These are phyloP conservation scores for Agriopis leucophaearia DNA, from an alignment of 2,888 invertebrate species.

Conservation along the genomic window DNA sequence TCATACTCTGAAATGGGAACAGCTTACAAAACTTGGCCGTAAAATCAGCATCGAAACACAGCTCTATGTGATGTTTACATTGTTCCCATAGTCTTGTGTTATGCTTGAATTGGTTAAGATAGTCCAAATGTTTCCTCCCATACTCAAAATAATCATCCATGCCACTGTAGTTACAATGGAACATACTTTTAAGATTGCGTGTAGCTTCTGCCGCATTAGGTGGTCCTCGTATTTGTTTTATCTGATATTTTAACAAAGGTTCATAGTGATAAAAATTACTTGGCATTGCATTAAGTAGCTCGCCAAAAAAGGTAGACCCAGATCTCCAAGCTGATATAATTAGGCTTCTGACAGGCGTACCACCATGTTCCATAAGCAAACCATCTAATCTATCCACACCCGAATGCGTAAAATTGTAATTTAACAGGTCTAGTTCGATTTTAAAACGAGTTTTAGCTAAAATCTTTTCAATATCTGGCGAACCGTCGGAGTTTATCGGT, in stretches of 20 bases:
- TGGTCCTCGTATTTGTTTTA: constrained; percentile 92
- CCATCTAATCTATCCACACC: constrained; percentile 87
- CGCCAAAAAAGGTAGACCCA: constrained; percentile 96
- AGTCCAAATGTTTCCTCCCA: constrained; percentile 90
- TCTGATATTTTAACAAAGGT: constrained; percentile 93
- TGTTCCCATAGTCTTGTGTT: constrained; percentile 94
- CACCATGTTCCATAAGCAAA: constrained; percentile 89
- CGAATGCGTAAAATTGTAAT: constrained; percentile 71
- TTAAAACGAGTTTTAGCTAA: constrained; percentile 70
- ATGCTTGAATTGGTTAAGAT: constrained; percentile 90
- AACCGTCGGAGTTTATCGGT: constrained; percentile 71
- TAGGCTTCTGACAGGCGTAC: constrained; percentile 91
- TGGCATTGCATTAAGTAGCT: constrained; percentile 93
- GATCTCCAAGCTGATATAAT: constrained; percentile 96
- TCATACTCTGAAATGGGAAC: constrained; percentile 96
- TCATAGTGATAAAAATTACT: constrained; percentile 97
- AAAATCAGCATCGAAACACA: constrained; percentile 87
- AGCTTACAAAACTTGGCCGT: constrained; percentile 92
- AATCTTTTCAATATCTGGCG: constrained; percentile 70
- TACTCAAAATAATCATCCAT: constrained; percentile 92
- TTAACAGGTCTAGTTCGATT: constrained; percentile 72
- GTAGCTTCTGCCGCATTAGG: constrained; percentile 90
- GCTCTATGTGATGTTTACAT: constrained; percentile 87
- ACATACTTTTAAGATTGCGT: constrained; percentile 89
- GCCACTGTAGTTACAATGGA: constrained; percentile 91